These are phyloP conservation scores for Phalloptychus januarius DNA, from an alignment of 2,797 vertebrate species.

Conservation along the genomic window DNA sequence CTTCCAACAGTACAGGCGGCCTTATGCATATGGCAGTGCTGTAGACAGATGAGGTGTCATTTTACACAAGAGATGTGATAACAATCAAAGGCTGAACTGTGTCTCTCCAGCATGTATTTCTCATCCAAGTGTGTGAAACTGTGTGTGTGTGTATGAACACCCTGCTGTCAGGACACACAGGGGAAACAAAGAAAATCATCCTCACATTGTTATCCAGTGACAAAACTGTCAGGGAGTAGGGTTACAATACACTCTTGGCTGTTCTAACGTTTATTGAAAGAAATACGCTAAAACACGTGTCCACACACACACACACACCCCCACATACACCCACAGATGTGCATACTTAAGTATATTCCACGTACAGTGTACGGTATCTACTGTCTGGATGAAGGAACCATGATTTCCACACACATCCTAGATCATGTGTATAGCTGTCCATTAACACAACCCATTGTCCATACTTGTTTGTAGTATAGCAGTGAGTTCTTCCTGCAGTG, in stretches of 20 bases:
- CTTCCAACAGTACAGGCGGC: slow-evolving; percentile 33
- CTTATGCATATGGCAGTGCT: slow-evolving; percentile 34
- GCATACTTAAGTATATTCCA: slow-evolving; percentile 21
- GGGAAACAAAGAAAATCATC: slow-evolving; percentile 41
- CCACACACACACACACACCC: background rate
- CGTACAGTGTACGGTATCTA: slow-evolving; percentile 12
- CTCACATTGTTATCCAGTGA: slow-evolving; percentile 40
- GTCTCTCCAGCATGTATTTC: slow-evolving; percentile 19
- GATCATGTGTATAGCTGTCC: slow-evolving; percentile 26
- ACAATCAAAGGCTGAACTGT: slow-evolving; percentile 34
- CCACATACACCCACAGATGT: slow-evolving; percentile 15
- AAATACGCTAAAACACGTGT: slow-evolving; percentile 1
- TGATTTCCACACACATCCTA: slow-evolving; percentile 23
- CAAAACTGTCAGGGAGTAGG: slow-evolving; percentile 43
- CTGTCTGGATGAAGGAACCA: background rate
- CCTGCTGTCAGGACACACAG: slow-evolving; percentile 30
- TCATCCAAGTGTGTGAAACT: slow-evolving; percentile 28
- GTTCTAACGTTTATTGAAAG: slow-evolving; percentile 10
- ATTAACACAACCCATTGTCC: background rate
- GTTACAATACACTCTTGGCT: background rate
- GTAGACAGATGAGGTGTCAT: slow-evolving; percentile 46
- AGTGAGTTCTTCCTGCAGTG: slow-evolving; percentile 51
- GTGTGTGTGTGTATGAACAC: slow-evolving; percentile 1
- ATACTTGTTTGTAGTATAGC: background rate
- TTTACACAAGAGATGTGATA: slow-evolving; percentile 42